Evolutionary conservation across 2,113 vertebrate species (phyloP).

Genomic region (Pongo abelii): DNA sequence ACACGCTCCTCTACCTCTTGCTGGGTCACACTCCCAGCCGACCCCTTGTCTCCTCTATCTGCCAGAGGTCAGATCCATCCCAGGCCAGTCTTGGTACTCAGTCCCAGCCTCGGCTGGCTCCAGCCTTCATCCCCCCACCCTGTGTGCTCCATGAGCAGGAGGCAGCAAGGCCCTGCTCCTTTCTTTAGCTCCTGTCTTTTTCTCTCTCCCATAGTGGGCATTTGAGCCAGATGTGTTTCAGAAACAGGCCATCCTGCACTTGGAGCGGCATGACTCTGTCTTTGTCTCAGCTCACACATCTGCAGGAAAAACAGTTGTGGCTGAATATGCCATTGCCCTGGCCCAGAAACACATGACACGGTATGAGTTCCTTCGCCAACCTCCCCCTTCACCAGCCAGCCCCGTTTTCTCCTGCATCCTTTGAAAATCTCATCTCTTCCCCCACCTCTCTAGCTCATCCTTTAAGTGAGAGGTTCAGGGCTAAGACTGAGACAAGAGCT

Average conservation of each 20-base stretch:
- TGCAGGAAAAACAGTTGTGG: slow-evolving; percentile 94
- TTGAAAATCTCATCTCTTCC: background rate
- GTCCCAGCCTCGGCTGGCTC: background rate
- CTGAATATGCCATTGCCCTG: slow-evolving; percentile 94
- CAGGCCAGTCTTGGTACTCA: background rate
- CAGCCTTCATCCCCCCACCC: background rate
- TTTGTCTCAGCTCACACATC: slow-evolving; percentile 95
- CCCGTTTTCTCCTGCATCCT: background rate
- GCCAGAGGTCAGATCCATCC: background rate
- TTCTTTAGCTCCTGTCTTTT: background rate
- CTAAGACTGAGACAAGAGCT: background rate
- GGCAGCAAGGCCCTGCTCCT: background rate
- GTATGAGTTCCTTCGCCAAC: slow-evolving; percentile 71
- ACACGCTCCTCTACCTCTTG: background rate
- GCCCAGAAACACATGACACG: slow-evolving; percentile 96
- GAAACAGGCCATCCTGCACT: slow-evolving; percentile 92
- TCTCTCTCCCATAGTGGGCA: slow-evolving; percentile 86
- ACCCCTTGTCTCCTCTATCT: background rate
- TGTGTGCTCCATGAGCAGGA: background rate
- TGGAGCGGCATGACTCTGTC: slow-evolving; percentile 91
- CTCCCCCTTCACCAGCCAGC: background rate
- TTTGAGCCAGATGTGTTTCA: slow-evolving; percentile 94
- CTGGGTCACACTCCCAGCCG: background rate
- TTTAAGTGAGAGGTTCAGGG: background rate
- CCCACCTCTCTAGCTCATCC: background rate